Evolutionary conservation across 2,113 vertebrate species (phyloP).

Genomic region (Zosterops borbonicus): DNA sequence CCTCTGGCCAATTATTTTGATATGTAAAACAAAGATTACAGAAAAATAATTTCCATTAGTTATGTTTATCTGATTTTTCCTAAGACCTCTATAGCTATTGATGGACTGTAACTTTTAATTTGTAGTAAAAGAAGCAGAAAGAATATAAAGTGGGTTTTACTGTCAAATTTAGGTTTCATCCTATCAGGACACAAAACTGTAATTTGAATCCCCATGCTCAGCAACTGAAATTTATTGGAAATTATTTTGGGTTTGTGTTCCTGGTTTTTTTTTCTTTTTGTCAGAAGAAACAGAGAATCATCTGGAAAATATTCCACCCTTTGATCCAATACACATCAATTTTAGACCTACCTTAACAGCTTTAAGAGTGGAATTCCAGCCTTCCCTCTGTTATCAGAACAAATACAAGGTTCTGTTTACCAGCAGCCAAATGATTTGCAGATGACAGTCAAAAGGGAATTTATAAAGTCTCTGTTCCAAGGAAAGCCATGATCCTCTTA

Average conservation of each 20-base stretch:
- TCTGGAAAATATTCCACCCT: constrained; percentile 59
- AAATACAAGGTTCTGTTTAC: constrained; percentile 42
- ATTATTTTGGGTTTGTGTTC: background rate
- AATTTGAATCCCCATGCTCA: background rate
- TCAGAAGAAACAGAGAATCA: constrained; percentile 30
- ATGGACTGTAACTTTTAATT: background rate
- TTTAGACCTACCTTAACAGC: constrained; percentile 45
- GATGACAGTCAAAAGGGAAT: constrained; percentile 58
- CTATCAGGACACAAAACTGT: background rate
- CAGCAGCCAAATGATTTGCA: constrained; percentile 61
- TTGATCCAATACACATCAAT: constrained; percentile 59
- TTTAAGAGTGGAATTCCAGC: constrained; percentile 38
- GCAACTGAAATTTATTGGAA: constrained; percentile 22
- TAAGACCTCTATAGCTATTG: background rate
- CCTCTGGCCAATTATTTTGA: background rate
- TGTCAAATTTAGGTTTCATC: background rate
- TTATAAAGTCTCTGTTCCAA: constrained; percentile 30
- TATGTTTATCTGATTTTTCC: background rate
- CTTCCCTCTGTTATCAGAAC: constrained; percentile 36
- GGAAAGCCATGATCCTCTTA: constrained; percentile 4
- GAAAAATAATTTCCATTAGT: background rate
- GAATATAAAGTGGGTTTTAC: background rate
- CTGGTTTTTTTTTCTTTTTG: background rate
- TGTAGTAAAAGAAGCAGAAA: background rate
- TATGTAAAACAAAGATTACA: background rate